Conservation (phyloP, 2,797 vertebrate species). For the Decapterus maruadsi region DNA sequence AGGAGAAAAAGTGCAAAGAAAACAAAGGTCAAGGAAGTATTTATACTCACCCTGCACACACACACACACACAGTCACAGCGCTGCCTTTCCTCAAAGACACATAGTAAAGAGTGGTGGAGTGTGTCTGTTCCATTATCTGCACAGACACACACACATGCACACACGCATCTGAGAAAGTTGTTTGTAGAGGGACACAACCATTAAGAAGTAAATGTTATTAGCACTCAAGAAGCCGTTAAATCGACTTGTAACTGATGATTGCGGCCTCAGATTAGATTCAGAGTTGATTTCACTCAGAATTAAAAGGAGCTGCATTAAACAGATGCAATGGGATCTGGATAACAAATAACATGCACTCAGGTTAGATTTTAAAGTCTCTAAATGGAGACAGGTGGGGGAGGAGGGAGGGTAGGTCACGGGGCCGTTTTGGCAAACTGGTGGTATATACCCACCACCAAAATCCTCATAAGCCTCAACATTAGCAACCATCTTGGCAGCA, state of each 20-base stretch:
- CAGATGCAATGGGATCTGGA: constrained; percentile 10
- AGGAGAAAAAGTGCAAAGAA: constrained; percentile 57
- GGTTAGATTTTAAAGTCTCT: constrained; percentile 27
- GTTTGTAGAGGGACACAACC: constrained; percentile 14
- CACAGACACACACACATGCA: neutral
- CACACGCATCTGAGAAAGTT: neutral
- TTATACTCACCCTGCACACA: constrained; percentile 20
- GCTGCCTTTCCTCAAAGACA: constrained; percentile 54
- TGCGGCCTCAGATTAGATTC: constrained; percentile 38
- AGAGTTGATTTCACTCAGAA: constrained; percentile 6
- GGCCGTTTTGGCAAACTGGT: too few relatives aligned
- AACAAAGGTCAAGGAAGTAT: constrained; percentile 60
- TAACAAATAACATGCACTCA: constrained; percentile 9
- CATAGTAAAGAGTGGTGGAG: constrained; percentile 49
- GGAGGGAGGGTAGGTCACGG: neutral
- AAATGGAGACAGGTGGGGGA: constrained; percentile 34
- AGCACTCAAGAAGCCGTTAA: constrained; percentile 39
- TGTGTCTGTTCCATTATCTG: constrained; percentile 40
- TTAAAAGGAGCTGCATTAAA: neutral
- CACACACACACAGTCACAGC: constrained; percentile 14
- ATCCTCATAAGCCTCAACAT: too few relatives aligned
- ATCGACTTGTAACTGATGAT: constrained; percentile 37
- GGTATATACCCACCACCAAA: too few relatives aligned
- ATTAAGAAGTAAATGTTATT: constrained; percentile 26
- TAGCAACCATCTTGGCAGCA: too few relatives aligned